Conservation (phyloP, 2,888 invertebrate species). For the Criorhina ranunculi region DNA sequence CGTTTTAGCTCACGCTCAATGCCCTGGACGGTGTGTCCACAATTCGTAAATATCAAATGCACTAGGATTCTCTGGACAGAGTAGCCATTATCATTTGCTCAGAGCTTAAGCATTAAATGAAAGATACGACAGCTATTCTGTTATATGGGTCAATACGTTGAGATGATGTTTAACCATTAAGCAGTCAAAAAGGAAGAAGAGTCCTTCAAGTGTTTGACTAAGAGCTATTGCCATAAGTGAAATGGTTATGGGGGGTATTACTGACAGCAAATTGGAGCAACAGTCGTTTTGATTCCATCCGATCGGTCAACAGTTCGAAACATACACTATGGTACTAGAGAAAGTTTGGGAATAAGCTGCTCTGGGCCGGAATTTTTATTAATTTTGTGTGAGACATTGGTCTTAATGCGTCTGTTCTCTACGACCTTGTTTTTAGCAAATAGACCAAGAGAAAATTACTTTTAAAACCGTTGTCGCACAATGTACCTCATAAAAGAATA, state of each 20-base stretch:
- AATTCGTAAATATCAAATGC: constrained; percentile 13
- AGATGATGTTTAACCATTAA: constrained; percentile 44
- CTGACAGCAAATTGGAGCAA: too few species aligned
- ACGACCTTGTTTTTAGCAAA: too few species aligned
- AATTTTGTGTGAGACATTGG: too few species aligned
- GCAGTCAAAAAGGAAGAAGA: constrained; percentile 34
- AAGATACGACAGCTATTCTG: constrained; percentile 33
- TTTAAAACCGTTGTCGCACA: too few species aligned
- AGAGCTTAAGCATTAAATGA: constrained; percentile 30
- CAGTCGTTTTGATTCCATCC: neutral
- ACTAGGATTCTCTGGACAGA: neutral
- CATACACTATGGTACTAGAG: too few species aligned
- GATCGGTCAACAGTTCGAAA: too few species aligned
- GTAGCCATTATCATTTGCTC: neutral
- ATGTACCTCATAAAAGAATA: too few species aligned
- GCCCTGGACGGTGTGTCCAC: neutral
- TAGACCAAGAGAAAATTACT: too few species aligned
- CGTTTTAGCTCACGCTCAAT: too few species aligned
- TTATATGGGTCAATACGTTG: constrained; percentile 55
- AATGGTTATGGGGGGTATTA: constrained; percentile 13
- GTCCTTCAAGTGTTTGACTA: constrained; percentile 9
- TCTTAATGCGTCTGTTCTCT: too few species aligned
- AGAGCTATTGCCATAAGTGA: constrained; percentile 17
- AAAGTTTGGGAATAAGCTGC: too few species aligned
- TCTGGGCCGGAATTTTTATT: too few species aligned